Base-by-base conservation (phyloP, 2,113 vertebrate species). In the Paracanthobrama guichenoti region DNA sequence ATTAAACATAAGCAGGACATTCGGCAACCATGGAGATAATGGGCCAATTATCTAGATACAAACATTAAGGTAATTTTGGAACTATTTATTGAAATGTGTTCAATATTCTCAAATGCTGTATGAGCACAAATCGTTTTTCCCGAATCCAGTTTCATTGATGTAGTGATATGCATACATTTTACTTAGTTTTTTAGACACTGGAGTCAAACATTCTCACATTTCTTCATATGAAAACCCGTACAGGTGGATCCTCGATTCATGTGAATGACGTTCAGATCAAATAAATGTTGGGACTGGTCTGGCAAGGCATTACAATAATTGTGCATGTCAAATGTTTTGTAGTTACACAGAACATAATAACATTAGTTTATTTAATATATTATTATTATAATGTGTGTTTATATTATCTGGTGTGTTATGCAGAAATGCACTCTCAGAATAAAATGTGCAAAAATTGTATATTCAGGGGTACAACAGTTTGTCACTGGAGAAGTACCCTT, bases 91-190 rank as follows among this genome's bases (percentile, higher is more conserved):
- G 50, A 57, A 53, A 55, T 55, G 0, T 31, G 35, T 53, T 20
- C 8, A 42, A 11, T 50, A 28, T 75, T 31, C 18, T 55, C 26
- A 14, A 48, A 28, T 39, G 39, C 39, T 39, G 39, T 20, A 18
- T 75, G 26, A 55, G 8, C 18, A 28, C 72, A 46, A 28, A 50
- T 31, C 13, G 12, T 31, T 20, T 12, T n/a, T 4, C 39, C 35
- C 67, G 1, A 71, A 71, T 71, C 67, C 39, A 71, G 20, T 13
- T 10, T 8, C 35, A 13, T 20, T 1, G 35, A 35, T 42, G 20
- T 78, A 39, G 20, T n/a, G 1, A 78, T 60, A 60, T 42, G 53
- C 75, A 60, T 78, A 39, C 5, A 78, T 60, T 78, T 78, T 3
- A 16, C 74, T 59, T 78, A 9, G 12, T 12, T 31, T 12, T 39